These are phyloP conservation scores for Pseudococcus longispinus DNA, from an alignment of 2,888 invertebrate species.

Conservation along the genomic window DNA sequence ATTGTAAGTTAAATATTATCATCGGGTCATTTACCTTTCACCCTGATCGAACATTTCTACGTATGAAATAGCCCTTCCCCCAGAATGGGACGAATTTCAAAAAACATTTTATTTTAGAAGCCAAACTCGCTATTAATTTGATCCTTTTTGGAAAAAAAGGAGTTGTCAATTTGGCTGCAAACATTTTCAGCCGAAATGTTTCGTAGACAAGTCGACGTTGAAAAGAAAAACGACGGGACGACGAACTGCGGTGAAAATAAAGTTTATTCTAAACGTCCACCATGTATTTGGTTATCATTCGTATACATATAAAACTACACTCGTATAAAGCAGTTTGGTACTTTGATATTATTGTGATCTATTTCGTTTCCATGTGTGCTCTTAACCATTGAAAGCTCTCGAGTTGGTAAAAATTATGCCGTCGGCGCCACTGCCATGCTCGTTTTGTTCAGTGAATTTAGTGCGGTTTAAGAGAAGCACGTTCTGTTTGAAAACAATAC, in stretches of 20 bases:
- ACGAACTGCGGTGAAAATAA: background rate
- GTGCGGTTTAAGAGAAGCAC: constrained; percentile 31
- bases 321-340: background rate
- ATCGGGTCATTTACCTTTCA: background rate
- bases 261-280: constrained; percentile 28
- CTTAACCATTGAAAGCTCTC: constrained; percentile 17
- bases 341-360: constrained; percentile 37
- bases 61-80: background rate
- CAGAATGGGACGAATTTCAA: background rate
- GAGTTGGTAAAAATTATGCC: constrained; percentile 25
- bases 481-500: constrained; percentile 32
- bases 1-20: background rate
- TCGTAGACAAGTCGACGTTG: background rate
- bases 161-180: background rate
- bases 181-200: background rate
- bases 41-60: background rate
- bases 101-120: background rate
- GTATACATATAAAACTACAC: background rate
- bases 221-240: background rate
- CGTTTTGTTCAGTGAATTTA: constrained; percentile 18
- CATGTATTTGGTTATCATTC: background rate
- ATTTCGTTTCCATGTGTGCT: background rate
- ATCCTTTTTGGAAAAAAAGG: background rate
- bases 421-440: constrained; percentile 21
- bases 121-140: background rate